A percentile compares a stretch with the other conserved stretches of the same genome.
These are phyloP conservation scores for Tetrao urogallus DNA, from an alignment of 2,113 vertebrate species.

Conservation along the genomic window DNA sequence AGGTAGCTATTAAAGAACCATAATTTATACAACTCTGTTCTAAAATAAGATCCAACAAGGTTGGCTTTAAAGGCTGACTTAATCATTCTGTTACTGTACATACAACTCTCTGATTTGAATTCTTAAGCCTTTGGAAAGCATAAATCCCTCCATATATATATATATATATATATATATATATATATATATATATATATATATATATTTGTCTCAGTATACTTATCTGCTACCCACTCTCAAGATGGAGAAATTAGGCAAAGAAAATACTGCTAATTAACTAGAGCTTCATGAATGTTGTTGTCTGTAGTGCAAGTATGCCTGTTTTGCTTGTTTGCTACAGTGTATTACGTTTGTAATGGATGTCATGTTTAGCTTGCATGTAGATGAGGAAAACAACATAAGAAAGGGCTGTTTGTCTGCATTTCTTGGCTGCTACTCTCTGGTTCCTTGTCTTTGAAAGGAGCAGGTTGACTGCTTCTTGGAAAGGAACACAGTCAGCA, in stretches of 20 bases:
- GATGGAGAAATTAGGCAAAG: background rate
- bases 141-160: background rate
- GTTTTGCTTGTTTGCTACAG: background rate
- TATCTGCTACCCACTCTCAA: background rate
- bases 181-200: background rate
- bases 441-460: background rate
- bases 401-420: background rate
- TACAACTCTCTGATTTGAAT: background rate
- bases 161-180: background rate
- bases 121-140: constrained; percentile 19
- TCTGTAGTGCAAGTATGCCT: background rate
- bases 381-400: background rate
- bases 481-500: background rate
- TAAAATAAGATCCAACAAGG: constrained; percentile 49
- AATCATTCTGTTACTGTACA: constrained; percentile 16
- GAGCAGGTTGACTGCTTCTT: background rate
- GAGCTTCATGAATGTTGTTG: background rate
- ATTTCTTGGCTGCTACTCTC: background rate
- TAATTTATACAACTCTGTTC: constrained; percentile 51
- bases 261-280: background rate
- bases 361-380: background rate
- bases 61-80: constrained; percentile 59
- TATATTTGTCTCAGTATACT: background rate
- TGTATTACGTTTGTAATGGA: background rate
- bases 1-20: constrained; percentile 62